Evolutionary conservation across 2,888 invertebrate species (phyloP).

Genomic region (Venustoraphidia nigricollis): DNA sequence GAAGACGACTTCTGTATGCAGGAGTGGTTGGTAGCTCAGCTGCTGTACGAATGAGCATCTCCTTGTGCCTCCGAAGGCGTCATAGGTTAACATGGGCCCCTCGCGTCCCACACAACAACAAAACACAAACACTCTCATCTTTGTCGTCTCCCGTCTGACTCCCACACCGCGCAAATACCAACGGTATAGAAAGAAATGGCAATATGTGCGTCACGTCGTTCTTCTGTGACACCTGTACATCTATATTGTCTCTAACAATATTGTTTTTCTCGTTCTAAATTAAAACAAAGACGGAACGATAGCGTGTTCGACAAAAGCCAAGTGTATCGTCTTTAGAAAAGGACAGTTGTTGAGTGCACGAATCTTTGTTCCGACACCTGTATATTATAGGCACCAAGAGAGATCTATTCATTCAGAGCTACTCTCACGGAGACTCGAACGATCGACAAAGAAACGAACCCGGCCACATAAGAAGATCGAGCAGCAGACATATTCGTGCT

Average conservation of each 20-base stretch:
- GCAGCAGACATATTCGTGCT: too few species aligned
- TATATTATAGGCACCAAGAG: too few species aligned
- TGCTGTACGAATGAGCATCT: conserved; percentile 4
- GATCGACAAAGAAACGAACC: too few species aligned
- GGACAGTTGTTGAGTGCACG: too few species aligned
- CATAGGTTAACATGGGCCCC: background rate
- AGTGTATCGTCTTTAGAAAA: too few species aligned
- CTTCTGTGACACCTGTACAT: background rate
- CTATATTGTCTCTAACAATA: background rate
- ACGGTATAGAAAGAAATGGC: background rate
- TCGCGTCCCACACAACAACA: background rate
- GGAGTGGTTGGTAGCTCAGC: conserved; percentile 4
- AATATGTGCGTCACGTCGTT: too few species aligned
- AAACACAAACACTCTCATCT: background rate
- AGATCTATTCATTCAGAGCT: too few species aligned
- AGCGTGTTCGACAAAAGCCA: too few species aligned
- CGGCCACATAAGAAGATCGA: too few species aligned
- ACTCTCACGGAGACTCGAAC: too few species aligned
- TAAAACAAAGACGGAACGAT: too few species aligned
- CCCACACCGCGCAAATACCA: background rate
- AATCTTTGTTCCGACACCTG: too few species aligned
- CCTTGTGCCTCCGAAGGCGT: conserved; percentile 3
- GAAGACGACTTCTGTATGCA: conserved; percentile 1
- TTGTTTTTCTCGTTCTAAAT: background rate
- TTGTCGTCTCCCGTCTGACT: background rate